Evolutionary conservation across 2,113 vertebrate genomes (phyloP).

Genomic region (Larimichthys polyactis): DNA sequence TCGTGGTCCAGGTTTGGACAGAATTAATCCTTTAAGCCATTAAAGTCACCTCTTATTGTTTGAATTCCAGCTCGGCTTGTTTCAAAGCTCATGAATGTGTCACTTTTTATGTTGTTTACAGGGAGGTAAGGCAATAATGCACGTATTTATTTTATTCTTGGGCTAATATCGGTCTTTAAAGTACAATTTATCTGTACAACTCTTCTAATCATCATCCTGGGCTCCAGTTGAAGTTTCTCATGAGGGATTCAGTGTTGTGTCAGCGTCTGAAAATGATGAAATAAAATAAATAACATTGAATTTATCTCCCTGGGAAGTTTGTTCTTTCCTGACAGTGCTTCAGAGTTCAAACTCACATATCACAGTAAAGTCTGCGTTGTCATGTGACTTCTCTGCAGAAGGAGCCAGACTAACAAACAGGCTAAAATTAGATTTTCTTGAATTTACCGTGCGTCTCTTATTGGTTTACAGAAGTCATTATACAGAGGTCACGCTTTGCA

Average conservation of each 20-base stretch:
- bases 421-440: constrained; percentile 1
- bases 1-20: neutral
- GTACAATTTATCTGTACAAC: neutral
- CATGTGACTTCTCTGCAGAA: constrained; percentile 22
- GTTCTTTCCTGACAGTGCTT: no score
- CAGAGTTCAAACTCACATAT: neutral
- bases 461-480: constrained; percentile 14
- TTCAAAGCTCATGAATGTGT: neutral
- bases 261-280: neutral
- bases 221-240: neutral
- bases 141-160: neutral
- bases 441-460: neutral
- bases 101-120: neutral
- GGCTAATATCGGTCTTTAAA: no score
- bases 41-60: neutral
- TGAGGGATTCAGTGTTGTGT: neutral
- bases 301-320: neutral
- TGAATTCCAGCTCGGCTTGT: neutral
- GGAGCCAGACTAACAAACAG: constrained; percentile 4
- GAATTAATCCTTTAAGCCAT: neutral
- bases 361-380: neutral
- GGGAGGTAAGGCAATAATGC: neutral
- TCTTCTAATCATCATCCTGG: neutral
- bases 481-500: neutral
- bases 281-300: neutral